A percentile compares a stretch with the other conserved stretches of the same genome.
These are phyloP conservation scores for Scolopax mira DNA, from an alignment of 2,113 vertebrate genomes.

Conservation along the genomic window DNA sequence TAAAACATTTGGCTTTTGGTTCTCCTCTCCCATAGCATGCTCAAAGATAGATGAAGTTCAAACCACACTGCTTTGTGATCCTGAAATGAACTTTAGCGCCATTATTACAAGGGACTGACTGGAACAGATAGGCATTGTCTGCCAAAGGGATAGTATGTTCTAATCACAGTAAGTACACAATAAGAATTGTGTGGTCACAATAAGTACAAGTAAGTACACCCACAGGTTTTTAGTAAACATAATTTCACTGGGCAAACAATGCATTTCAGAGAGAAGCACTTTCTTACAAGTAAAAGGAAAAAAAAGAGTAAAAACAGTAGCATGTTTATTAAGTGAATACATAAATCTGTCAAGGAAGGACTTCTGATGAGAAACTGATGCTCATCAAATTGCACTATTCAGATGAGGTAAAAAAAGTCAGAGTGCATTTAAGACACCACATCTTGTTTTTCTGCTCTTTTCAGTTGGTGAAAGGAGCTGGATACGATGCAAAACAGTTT, in stretches of 20 bases:
- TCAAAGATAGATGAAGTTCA: background rate
- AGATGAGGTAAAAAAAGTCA: slow-evolving; percentile 1
- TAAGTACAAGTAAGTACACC: background rate
- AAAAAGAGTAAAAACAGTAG: background rate
- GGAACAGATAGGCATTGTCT: background rate
- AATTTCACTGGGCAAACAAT: background rate
- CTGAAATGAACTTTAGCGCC: slow-evolving; percentile 1
- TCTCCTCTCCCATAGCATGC: background rate
- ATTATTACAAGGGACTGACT: background rate
- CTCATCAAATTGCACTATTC: background rate
- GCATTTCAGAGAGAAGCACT: background rate
- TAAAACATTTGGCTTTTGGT: background rate
- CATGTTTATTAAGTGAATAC: background rate
- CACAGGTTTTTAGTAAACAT: background rate
- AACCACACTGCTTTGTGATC: background rate
- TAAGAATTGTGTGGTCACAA: background rate
- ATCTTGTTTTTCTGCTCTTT: background rate
- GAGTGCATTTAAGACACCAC: background rate
- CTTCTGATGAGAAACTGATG: background rate
- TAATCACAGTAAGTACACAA: background rate
- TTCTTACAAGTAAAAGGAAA: background rate
- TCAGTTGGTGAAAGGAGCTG: background rate
- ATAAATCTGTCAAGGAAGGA: background rate
- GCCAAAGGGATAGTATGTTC: background rate
- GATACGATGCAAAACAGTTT: background rate